These are phyloP conservation scores for Yponomeuta evonymella DNA, from an alignment of 2,888 invertebrate genomes.

Conservation along the genomic window DNA sequence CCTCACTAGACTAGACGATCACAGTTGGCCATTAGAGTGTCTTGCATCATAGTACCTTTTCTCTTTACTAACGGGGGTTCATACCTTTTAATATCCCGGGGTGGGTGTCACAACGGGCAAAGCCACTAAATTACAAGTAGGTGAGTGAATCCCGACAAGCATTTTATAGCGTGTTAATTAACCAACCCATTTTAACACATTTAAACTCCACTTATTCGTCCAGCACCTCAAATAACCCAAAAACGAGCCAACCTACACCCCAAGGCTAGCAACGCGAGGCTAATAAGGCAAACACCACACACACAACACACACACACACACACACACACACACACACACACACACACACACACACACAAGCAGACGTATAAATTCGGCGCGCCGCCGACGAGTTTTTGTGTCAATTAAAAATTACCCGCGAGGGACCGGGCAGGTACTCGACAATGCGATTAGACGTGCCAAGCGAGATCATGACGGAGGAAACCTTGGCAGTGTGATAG, in stretches of 20 bases:
- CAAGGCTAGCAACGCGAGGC: neutral
- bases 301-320: neutral
- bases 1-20: too few species aligned
- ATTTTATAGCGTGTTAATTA: too few species aligned
- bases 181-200: too few species aligned
- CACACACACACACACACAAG: slow-evolving; percentile 52
- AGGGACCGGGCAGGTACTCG: slow-evolving; percentile 61
- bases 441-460: slow-evolving; percentile 25
- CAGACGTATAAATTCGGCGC: slow-evolving; percentile 56
- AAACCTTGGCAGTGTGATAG: neutral
- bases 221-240: neutral
- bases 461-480: neutral
- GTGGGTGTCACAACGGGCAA: too few species aligned
- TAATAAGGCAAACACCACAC: neutral
- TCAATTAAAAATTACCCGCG: slow-evolving; percentile 71
- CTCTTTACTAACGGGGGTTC: too few species aligned
- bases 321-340: slow-evolving; percentile 29
- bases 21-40: too few species aligned
- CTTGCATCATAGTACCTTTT: too few species aligned
- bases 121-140: too few species aligned
- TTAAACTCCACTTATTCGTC: too few species aligned
- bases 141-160: too few species aligned
- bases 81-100: too few species aligned
- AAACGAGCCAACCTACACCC: neutral
- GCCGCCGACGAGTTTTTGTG: slow-evolving; percentile 63